These are phyloP conservation scores for Rotaria sp. DNA, from an alignment of 2,888 invertebrate species.

Conservation along the genomic window DNA sequence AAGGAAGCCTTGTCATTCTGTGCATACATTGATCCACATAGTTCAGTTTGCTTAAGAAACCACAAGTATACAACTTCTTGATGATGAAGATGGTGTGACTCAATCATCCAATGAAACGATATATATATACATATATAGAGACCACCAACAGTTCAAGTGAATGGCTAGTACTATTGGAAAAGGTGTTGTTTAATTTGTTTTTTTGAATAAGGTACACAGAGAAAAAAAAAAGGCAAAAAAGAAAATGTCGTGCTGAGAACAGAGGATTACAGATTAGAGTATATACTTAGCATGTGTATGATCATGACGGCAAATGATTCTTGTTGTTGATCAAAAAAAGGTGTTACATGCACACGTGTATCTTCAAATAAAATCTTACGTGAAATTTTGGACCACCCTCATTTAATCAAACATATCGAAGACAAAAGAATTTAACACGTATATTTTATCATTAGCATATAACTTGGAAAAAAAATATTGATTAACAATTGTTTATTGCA, in stretches of 20 bases:
- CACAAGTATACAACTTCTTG: not conserved
- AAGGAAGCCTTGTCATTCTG: not conserved
- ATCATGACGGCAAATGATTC: not conserved
- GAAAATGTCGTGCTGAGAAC: not conserved
- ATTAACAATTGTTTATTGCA: not conserved
- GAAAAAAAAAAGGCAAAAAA: not conserved
- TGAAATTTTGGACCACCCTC: not conserved
- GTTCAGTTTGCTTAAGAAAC: conserved; percentile 10
- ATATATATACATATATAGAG: not conserved
- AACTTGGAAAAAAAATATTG: not conserved
- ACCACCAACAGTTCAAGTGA: not conserved
- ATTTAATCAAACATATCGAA: not conserved
- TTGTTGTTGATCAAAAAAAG: conserved; percentile 1
- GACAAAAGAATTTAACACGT: not conserved
- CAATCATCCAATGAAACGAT: not conserved
- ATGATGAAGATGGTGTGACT: conserved; percentile 4
- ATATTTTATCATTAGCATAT: not conserved
- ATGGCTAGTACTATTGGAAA: not conserved
- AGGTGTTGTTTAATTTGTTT: not conserved
- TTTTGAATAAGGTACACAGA: not conserved
- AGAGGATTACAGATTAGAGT: not conserved
- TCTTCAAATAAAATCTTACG: not conserved
- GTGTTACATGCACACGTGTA: conserved; percentile 19
- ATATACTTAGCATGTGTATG: conserved; percentile 10
- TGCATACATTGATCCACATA: not conserved